Percentiles rank a stretch among this genome's conserved stretches.
Conservation (phyloP, 2,113 vertebrate species). For the Megaceryle maxima region DNA sequence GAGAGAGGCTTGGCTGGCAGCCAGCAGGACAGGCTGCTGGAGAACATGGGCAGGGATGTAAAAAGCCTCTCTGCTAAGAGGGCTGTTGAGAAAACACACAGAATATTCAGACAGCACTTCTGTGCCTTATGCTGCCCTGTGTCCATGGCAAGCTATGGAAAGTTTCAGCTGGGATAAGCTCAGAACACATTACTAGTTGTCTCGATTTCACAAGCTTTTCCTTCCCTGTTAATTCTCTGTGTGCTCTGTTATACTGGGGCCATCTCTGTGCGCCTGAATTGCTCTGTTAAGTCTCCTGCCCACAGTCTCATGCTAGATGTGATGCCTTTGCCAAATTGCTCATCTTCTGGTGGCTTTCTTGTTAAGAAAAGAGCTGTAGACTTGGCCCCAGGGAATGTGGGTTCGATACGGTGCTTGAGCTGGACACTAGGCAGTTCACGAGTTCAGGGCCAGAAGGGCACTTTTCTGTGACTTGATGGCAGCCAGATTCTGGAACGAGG, state of each 20-base stretch:
- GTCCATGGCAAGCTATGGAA: background rate
- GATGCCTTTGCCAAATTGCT: background rate
- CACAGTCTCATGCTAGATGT: accelerated
- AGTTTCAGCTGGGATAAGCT: background rate
- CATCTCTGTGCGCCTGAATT: background rate
- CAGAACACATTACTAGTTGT: background rate
- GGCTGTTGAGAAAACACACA: background rate
- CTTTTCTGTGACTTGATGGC: background rate
- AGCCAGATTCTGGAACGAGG: background rate
- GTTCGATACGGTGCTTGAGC: accelerated
- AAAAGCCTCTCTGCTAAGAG: background rate
- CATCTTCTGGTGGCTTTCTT: background rate
- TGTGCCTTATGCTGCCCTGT: background rate
- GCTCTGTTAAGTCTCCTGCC: background rate
- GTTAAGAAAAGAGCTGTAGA: background rate
- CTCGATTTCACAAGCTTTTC: background rate
- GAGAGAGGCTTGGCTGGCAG: background rate
- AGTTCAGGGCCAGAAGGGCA: background rate
- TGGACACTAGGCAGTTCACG: accelerated
- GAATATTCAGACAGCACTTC: background rate
- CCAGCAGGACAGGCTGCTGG: background rate
- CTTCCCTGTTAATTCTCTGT: background rate
- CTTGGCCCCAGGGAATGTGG: background rate
- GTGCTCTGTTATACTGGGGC: accelerated
- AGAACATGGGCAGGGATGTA: background rate